These are phyloP conservation scores for Microctonus aethiopoides DNA, from an alignment of 2,888 invertebrate species.

Conservation along the genomic window DNA sequence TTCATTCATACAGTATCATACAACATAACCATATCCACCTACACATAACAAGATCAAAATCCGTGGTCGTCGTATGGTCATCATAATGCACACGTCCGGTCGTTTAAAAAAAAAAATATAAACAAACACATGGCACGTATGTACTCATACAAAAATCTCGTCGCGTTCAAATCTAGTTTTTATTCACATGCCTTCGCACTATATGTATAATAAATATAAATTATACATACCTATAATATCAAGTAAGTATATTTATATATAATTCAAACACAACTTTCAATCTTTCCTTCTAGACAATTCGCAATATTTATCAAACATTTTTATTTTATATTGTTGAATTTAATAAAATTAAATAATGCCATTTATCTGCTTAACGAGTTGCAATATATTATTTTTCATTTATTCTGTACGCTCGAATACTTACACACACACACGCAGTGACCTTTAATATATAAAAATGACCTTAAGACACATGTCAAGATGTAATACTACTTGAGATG, in stretches of 20 bases:
- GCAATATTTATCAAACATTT: too few species aligned
- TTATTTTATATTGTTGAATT: too few species aligned
- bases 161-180: conserved; percentile 42
- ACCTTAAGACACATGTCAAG: conserved; percentile 33
- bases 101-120: conserved; percentile 12
- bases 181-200: conserved; percentile 39
- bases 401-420: too few species aligned
- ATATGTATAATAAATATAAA: too few species aligned
- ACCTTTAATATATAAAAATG: not conserved
- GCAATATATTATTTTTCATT: too few species aligned
- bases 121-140: not conserved
- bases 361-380: too few species aligned
- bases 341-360: too few species aligned
- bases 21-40: conserved; percentile 1
- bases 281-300: too few species aligned
- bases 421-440: not conserved
- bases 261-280: too few species aligned
- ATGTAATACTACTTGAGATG: conserved; percentile 53
- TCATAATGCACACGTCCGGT: conserved; percentile 20
- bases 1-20: conserved; percentile 11
- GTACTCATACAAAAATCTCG: conserved; percentile 20
- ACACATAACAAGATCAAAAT: conserved; percentile 17
- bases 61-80: not conserved
- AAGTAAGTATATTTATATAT: too few species aligned
- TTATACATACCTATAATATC: too few species aligned